Conservation (phyloP, 2,888 invertebrate species). For the Pandemis corylana region DNA sequence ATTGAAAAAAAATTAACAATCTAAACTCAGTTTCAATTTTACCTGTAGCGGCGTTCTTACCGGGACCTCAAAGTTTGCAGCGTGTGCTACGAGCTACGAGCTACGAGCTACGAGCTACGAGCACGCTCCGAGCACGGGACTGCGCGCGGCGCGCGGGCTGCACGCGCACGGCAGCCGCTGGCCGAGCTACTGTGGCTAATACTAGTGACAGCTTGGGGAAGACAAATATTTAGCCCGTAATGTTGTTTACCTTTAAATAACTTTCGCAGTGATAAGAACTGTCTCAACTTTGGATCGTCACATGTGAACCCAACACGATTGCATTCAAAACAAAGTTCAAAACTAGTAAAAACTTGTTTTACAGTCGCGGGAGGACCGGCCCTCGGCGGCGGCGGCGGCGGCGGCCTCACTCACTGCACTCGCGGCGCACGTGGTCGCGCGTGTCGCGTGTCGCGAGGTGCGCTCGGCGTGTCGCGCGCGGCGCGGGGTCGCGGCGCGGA, state of each 20-base stretch:
- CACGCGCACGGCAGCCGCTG: too few species aligned
- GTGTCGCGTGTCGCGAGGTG: not conserved
- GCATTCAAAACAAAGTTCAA: not conserved
- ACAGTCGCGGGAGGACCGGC: not conserved
- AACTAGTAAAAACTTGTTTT: not conserved
- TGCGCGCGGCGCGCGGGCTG: too few species aligned
- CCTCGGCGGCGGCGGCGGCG: conserved; percentile 5
- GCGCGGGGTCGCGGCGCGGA: conserved; percentile 29
- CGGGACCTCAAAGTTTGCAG: too few species aligned
- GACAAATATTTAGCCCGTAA: not conserved
- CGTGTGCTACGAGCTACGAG: too few species aligned
- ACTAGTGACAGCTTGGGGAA: too few species aligned
- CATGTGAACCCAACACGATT: not conserved
- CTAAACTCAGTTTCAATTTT: too few species aligned
- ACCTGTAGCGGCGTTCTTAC: too few species aligned
- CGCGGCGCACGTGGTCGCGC: conserved; percentile 18
- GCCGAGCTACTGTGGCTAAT: too few species aligned
- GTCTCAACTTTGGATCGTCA: not conserved
- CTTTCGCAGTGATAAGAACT: not conserved
- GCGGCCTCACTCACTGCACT: conserved; percentile 21
- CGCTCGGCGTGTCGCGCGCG: not conserved
- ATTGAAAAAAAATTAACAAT: too few species aligned
- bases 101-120: too few species aligned
- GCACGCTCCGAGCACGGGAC: too few species aligned
- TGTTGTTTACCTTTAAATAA: not conserved